phyloP scores from a whole-genome alignment of 2,888 invertebrate genomes.

The Peribatodes rhomboidaria region DNA sequence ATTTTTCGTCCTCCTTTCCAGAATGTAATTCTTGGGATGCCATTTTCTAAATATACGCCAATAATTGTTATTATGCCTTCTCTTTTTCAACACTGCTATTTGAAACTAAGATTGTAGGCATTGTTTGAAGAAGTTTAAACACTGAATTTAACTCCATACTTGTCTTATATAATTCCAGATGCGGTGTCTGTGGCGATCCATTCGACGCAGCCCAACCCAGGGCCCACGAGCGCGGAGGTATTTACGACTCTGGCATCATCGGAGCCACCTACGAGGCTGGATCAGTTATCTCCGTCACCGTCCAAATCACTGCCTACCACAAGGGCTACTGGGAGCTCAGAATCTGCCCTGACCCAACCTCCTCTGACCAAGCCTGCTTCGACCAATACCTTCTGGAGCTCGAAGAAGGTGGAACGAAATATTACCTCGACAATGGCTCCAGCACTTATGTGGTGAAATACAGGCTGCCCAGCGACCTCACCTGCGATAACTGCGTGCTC shows the following conservation, averaged over 20 bases:
- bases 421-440: conserved; percentile 89
- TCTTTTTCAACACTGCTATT: no score
- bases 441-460: conserved; percentile 90
- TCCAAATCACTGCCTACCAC: conserved; percentile 94
- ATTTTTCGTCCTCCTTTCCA: no score
- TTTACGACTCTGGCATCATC: conserved; percentile 91
- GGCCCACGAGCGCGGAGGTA: conserved; percentile 93
- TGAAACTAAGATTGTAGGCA: no score
- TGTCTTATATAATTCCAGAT: conserved; percentile 73
- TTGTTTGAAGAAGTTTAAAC: no score
- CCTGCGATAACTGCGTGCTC: conserved; percentile 92
- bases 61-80: no score
- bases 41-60: no score
- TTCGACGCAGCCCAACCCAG: conserved; percentile 90
- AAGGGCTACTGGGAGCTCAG: conserved; percentile 94
- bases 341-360: conserved; percentile 90
- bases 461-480: conserved; percentile 86
- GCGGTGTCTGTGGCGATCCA: conserved; percentile 94
- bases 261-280: conserved; percentile 90
- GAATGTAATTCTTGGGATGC: no score
- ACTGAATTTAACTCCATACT: not conserved
- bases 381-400: conserved; percentile 88
- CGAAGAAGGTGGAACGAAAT: conserved; percentile 84
- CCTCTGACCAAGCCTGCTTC: conserved; percentile 90
- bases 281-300: conserved; percentile 88